phyloP scores from a whole-genome alignment of 2,888 invertebrate genomes.

The Heliconius ismenius region DNA sequence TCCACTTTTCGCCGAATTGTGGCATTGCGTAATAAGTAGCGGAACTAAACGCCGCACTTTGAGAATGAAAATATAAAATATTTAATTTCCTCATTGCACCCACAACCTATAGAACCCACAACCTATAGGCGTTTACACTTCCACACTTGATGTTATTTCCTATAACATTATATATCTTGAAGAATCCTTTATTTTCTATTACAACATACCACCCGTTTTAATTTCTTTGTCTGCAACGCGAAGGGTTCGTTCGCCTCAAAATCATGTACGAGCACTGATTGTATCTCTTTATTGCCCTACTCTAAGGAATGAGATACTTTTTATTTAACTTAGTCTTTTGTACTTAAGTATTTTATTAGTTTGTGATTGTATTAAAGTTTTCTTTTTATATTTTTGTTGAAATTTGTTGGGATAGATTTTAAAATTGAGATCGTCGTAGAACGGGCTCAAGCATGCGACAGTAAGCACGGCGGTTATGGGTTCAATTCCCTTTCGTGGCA shows the following conservation, averaged over 20 bases:
- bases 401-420: background rate
- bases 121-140: background rate
- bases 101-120: too few relatives aligned
- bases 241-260: constrained; percentile 30
- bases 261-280: constrained; percentile 34
- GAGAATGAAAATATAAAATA: too few relatives aligned
- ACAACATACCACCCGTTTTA: constrained; percentile 26
- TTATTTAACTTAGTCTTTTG: constrained; percentile 10
- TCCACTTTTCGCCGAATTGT: too few relatives aligned
- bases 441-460: too few relatives aligned
- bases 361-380: constrained; percentile 3
- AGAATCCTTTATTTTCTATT: constrained; percentile 23
- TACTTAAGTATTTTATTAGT: constrained; percentile 23
- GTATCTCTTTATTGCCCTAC: constrained; percentile 35
- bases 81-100: too few relatives aligned
- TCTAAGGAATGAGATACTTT: constrained; percentile 32
- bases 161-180: background rate
- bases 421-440: background rate
- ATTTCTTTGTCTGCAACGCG: constrained; percentile 26
- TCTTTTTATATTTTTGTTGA: background rate
- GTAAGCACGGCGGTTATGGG: too few relatives aligned
- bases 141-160: background rate
- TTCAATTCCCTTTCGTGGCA: too few relatives aligned
- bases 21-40: too few relatives aligned
- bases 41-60: too few relatives aligned